These are phyloP conservation scores for Eptatretus atami DNA, from an alignment of 2,797 vertebrate genomes.

Conservation along the genomic window DNA sequence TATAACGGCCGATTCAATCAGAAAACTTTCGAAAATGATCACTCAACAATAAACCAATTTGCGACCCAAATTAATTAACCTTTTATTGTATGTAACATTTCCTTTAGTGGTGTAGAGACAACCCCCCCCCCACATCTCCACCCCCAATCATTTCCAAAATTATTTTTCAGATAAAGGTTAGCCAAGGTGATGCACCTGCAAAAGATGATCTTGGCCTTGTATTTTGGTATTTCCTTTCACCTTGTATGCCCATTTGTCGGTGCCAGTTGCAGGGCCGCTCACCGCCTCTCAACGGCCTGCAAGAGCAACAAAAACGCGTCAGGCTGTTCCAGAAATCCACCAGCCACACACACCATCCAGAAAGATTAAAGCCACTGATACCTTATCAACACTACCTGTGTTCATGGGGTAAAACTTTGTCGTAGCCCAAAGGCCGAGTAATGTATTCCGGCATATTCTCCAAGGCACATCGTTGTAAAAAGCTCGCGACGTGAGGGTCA, in stretches of 20 bases:
- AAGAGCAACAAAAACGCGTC: constrained; percentile 22
- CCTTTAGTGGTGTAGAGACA: no score
- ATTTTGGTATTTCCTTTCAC: constrained; percentile 61
- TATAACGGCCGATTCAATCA: no score
- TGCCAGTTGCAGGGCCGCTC: constrained; percentile 69
- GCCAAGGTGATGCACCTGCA: constrained; percentile 22
- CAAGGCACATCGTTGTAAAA: constrained; percentile 65
- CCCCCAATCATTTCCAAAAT: no score
- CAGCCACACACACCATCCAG: no score
- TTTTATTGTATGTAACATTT: no score
- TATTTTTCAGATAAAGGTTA: constrained; percentile 38
- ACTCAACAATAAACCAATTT: no score
- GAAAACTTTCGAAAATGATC: no score
- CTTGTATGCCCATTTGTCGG: constrained; percentile 60
- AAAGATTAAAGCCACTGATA: no score
- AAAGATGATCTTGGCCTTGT: constrained; percentile 72
- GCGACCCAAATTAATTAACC: no score
- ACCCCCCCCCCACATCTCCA: no score
- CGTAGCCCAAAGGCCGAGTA: constrained; percentile 51
- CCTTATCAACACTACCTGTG: constrained; percentile 22
- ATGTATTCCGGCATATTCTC: constrained; percentile 50
- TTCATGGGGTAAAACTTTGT: constrained; percentile 83
- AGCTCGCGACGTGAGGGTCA: constrained; percentile 55
- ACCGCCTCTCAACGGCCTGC: constrained; percentile 70
- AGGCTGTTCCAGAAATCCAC: constrained; percentile 6